Evolutionary conservation across 2,797 vertebrate species (phyloP), one percentile per base, ranked within the genome.

Genomic region (Darevskia mixta): DNA sequence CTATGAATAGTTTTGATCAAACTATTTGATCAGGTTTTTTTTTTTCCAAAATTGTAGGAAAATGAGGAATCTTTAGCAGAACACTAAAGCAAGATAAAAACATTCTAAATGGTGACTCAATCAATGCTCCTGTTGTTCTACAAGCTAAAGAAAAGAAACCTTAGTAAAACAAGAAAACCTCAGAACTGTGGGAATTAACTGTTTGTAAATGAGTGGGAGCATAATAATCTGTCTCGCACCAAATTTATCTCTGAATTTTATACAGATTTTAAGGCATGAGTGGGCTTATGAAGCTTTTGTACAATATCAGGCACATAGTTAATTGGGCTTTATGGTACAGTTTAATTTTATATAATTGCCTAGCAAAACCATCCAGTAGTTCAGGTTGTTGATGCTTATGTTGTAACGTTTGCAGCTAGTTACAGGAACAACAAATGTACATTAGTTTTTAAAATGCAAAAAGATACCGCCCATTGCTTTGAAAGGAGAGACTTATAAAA

Each of bases 401-500:
- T 66, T 82, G 15, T 67, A 29, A 41, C 13, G 4, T 64, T 81
- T 64, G 9, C 69, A 90, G 20, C 45, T 32, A 69, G 8, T 90
- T 89, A 55, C 90, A 85, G 38, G 81, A 86, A 27, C 15, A 85
- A 84, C 55, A 83, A 85, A 90, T 92, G n/a, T 78, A 49, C 55
- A 15, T 87, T 91, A 41, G 38, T 1, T 27, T 45, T 6, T 3
- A 90, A 55, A 78, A 82, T 11, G 38, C 15, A 64, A 13, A 27
- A 25, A 27, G 6, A 29, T 35, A 9, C 58, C 8, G 4, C 15
- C 4, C 35, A n/a, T 27, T 90, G 86, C 83, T 69, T 41, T 92
- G n/a, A 78, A 41, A 91, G 90, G 15, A 75, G 61, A 87, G 89
- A 41, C 13, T 55, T 92, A 79, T 81, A 49, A 83, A 87, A n/a